A percentile compares a stretch with the other conserved stretches of the same genome.
These are phyloP conservation scores for Ctenoplectra terminalis DNA, from an alignment of 1,140 invertebrate species.

Conservation along the genomic window DNA sequence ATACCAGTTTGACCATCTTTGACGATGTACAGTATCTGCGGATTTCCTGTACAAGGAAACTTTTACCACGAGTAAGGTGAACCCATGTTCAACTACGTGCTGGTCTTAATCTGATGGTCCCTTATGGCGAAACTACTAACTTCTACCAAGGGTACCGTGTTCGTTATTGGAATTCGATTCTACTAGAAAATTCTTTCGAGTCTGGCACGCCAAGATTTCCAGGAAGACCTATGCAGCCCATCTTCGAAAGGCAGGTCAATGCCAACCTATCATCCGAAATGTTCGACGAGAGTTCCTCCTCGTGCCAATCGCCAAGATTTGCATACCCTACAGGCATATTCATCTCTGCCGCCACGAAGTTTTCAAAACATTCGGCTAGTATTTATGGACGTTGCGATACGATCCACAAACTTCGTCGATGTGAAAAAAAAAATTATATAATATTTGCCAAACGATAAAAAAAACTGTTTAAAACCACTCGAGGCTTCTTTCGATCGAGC, in stretches of 20 bases:
- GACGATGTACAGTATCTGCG: neutral
- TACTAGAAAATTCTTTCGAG: neutral
- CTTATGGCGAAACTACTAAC: constrained; percentile 13
- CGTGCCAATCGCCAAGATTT: neutral
- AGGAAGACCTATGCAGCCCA: neutral
- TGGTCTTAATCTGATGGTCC: constrained; percentile 14
- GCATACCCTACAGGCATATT: neutral
- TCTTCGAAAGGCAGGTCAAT: constrained; percentile 2
- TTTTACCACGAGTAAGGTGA: constrained; percentile 1
- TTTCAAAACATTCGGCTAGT: neutral
- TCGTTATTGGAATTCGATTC: constrained; percentile 15
- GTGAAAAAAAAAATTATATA: neutral
- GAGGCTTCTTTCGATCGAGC: neutral
- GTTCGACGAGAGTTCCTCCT: neutral
- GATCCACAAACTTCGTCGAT: neutral
- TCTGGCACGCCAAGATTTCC: neutral
- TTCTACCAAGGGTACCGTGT: neutral
- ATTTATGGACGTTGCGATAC: neutral
- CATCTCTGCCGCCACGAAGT: neutral
- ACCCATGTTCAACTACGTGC: neutral
- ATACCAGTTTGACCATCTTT: neutral
- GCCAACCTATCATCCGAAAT: neutral
- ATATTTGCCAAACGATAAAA: constrained; percentile 10
- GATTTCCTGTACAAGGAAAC: neutral
- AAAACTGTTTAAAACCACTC: neutral